Conservation (phyloP, 23 tunicate genomes). For the Diplosoma virens region DNA sequence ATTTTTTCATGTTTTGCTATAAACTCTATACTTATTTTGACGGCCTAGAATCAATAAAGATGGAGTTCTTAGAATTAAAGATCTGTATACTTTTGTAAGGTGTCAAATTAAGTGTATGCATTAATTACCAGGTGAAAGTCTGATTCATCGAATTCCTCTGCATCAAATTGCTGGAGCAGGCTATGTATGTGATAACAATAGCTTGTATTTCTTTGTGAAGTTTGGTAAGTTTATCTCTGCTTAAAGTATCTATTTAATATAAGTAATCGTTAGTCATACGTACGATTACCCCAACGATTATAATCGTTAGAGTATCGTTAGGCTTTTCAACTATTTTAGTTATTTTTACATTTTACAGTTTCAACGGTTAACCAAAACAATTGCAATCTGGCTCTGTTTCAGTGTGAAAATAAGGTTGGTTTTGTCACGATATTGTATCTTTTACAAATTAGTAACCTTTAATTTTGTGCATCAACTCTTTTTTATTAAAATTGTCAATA, state of each 20-base stretch:
- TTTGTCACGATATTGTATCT: too few relatives aligned
- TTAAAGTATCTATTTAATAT: too few relatives aligned
- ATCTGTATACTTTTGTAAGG: background rate
- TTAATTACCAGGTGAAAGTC: constrained; percentile 42
- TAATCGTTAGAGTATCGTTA: too few relatives aligned
- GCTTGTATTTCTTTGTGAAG: constrained; percentile 49
- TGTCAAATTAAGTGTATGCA: background rate
- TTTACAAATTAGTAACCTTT: too few relatives aligned
- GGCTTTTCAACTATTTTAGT: background rate
- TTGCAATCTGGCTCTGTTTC: constrained; percentile 39
- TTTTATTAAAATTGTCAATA: too few relatives aligned
- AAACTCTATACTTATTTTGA: too few relatives aligned
- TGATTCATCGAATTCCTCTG: constrained; percentile 74
- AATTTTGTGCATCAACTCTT: too few relatives aligned
- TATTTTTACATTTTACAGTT: constrained; percentile 28
- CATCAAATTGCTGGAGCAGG: constrained; percentile 73
- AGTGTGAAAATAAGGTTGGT: constrained; percentile 40
- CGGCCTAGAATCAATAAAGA: too few relatives aligned
- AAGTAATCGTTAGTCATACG: too few relatives aligned
- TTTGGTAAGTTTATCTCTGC: constrained; percentile 71
- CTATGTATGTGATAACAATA: constrained; percentile 54
- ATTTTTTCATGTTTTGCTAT: too few relatives aligned
- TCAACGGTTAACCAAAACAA: constrained; percentile 33
- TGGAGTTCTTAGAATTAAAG: too few relatives aligned
- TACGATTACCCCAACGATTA: too few relatives aligned